Percentiles rank a stretch among this genome's conserved stretches.
phyloP scores from a whole-genome alignment of 2,797 vertebrate species.

The Jordanella pulchra region DNA sequence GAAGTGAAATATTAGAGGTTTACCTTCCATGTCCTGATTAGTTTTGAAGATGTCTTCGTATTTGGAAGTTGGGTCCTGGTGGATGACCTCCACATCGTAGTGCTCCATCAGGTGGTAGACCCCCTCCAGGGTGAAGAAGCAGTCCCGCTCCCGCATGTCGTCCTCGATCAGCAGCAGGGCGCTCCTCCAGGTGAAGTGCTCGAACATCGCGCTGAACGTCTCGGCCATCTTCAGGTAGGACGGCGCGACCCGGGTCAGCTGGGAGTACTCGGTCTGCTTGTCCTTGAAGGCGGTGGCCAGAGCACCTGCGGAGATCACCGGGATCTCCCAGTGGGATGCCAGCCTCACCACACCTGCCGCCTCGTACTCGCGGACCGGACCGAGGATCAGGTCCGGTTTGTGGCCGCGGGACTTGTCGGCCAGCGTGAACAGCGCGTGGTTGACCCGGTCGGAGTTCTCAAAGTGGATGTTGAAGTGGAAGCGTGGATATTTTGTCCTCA shows the following conservation, averaged over 20 bases:
- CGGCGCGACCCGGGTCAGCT: slow-evolving; percentile 91
- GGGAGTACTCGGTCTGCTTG: slow-evolving; percentile 87
- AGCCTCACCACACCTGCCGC: slow-evolving; percentile 89
- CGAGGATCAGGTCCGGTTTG: slow-evolving; percentile 90
- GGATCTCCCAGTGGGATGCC: slow-evolving; percentile 93
- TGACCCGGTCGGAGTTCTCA: slow-evolving; percentile 87
- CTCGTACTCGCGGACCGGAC: slow-evolving; percentile 95
- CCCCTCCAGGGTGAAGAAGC: slow-evolving; percentile 92
- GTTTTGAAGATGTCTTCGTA: slow-evolving; percentile 82
- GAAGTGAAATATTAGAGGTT: neutral
- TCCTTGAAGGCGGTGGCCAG: slow-evolving; percentile 87
- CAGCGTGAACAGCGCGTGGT: slow-evolving; percentile 87
- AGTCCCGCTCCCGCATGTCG: slow-evolving; percentile 88
- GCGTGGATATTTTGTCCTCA: slow-evolving; percentile 76
- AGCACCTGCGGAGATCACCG: slow-evolving; percentile 93
- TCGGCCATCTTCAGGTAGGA: slow-evolving; percentile 95
- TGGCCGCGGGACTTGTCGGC: slow-evolving; percentile 84
- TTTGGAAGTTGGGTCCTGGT: slow-evolving; percentile 75
- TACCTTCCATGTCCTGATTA: slow-evolving; percentile 75
- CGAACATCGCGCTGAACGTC: slow-evolving; percentile 88
- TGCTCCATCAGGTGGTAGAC: slow-evolving; percentile 85
- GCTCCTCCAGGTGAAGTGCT: slow-evolving; percentile 86
- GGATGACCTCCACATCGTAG: slow-evolving; percentile 75
- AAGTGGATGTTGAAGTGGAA: slow-evolving; percentile 85
- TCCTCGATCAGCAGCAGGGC: slow-evolving; percentile 89